Evolutionary conservation across 2,888 invertebrate species (phyloP).

Genomic region (Branchellion lobata): DNA sequence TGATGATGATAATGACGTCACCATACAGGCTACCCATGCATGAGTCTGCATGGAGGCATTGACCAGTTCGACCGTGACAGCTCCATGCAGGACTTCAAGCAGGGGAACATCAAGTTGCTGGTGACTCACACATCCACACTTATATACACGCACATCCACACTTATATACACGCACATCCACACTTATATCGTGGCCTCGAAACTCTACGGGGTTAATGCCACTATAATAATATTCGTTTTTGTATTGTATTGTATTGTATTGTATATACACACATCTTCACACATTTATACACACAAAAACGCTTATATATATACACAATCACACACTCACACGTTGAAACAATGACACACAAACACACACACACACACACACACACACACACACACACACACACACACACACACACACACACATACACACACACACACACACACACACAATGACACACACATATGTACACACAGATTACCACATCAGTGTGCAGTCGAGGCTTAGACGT

Average conservation of each 20-base stretch:
- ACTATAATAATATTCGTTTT: no score
- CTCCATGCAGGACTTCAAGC: constrained; percentile 94
- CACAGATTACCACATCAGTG: constrained; percentile 86
- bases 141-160: background rate
- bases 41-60: constrained; percentile 97
- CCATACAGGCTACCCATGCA: constrained; percentile 76
- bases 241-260: no score
- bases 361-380: background rate
- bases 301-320: background rate
- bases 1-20: background rate
- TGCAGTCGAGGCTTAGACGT: constrained; percentile 98
- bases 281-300: background rate
- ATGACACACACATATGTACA: constrained; percentile 2
- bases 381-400: background rate
- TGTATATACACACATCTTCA: background rate
- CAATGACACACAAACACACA: no score
- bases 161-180: background rate
- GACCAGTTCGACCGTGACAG: constrained; percentile 99
- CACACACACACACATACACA: background rate
- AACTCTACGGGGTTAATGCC: no score
- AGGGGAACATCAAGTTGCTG: constrained; percentile 82
- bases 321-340: no score
- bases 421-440: background rate
- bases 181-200: background rate
- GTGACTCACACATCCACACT: constrained; percentile 60